A percentile compares a stretch with the other conserved stretches of the same genome.
Conservation (phyloP, 2,888 invertebrate genomes). For the Drosophila setosimentum region DNA sequence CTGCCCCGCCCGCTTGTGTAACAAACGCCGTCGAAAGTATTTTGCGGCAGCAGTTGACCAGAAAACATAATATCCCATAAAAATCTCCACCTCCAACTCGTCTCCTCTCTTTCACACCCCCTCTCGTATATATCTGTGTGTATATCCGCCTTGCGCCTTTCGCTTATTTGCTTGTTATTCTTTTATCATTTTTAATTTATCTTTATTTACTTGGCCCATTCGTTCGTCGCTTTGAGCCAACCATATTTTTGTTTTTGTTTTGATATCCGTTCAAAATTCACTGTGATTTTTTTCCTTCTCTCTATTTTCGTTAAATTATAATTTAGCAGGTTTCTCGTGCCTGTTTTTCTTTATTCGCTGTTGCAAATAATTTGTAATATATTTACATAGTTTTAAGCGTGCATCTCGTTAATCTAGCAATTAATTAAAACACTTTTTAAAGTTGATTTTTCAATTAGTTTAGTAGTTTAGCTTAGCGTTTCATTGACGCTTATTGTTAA, state of each 20-base stretch:
- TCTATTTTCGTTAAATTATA: slow-evolving; percentile 7
- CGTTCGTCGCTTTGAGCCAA: slow-evolving; percentile 34
- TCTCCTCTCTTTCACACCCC: neutral
- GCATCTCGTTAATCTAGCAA: slow-evolving; percentile 61
- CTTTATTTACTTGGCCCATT: slow-evolving; percentile 30
- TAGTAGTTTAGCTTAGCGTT: slow-evolving; percentile 22
- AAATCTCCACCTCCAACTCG: neutral
- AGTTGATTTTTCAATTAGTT: slow-evolving; percentile 13
- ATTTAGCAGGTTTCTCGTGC: slow-evolving; percentile 36
- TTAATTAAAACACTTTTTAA: slow-evolving; percentile 22
- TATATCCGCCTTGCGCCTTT: slow-evolving; percentile 24
- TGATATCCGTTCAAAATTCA: slow-evolving; percentile 67
- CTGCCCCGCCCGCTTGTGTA: slow-evolving; percentile 40
- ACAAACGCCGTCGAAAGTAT: slow-evolving; percentile 19
- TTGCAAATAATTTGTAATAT: slow-evolving; percentile 48
- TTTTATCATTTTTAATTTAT: neutral
- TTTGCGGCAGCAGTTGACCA: slow-evolving; percentile 76
- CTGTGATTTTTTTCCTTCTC: slow-evolving; percentile 64
- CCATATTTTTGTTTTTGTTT: slow-evolving; percentile 17
- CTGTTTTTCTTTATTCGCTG: slow-evolving; percentile 21
- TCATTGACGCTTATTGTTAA: slow-evolving; percentile 19
- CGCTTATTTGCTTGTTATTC: slow-evolving; percentile 44
- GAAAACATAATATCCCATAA: slow-evolving; percentile 21
- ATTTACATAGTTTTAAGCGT: slow-evolving; percentile 22
- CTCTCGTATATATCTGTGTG: slow-evolving; percentile 19